Evolutionary conservation across 2,888 invertebrate species (phyloP), one percentile per base, ranked within the genome.

Genomic region (Phania funesta): DNA sequence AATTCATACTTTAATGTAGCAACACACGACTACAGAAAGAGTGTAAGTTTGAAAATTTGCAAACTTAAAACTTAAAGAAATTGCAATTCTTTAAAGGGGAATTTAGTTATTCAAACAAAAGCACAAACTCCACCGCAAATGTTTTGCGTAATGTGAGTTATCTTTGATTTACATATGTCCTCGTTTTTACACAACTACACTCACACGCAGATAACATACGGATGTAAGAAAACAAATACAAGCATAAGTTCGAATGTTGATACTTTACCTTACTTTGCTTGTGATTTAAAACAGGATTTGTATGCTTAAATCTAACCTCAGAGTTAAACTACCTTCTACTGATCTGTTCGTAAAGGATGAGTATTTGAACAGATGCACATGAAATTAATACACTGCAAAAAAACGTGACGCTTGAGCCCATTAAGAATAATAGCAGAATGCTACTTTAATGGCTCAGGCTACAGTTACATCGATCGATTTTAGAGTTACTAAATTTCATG

Each of bases 231-330:
- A n/a, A 41, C 41, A 41, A 13, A 41, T 0, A 48, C 5, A 22
- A 7, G 29, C 29, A 29, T 38, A 26, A 48, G 38, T 67, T 48
- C 48, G 20, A 18, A 26, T 46, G 46, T 44, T 44, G 20, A 44
- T n/a, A 58, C 29, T 50, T 50, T 35, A 77, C 32, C 68, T 68
- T 68, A 68, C 60, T 76, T 76, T 68, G n/a, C n/a, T n/a, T n/a
- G n/a, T 76, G 76, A 76, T 68, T 76, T 68, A 67, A 75, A 76
- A 62, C 29, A 77, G 62, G 76, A 77, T 77, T 77, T 77, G 76
- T 62, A 26, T 68, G 62, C 68, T 68, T 24, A 70, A 77, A 62
- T 62, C 70, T 26, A 70, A 64, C 62, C 77, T 54, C 62, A 70
- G 64, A 77, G 52, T 77, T 70, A 70, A 77, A 70, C 70, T 67